Conservation (phyloP, 2,888 invertebrate species). For the Onchidella celtica region DNA sequence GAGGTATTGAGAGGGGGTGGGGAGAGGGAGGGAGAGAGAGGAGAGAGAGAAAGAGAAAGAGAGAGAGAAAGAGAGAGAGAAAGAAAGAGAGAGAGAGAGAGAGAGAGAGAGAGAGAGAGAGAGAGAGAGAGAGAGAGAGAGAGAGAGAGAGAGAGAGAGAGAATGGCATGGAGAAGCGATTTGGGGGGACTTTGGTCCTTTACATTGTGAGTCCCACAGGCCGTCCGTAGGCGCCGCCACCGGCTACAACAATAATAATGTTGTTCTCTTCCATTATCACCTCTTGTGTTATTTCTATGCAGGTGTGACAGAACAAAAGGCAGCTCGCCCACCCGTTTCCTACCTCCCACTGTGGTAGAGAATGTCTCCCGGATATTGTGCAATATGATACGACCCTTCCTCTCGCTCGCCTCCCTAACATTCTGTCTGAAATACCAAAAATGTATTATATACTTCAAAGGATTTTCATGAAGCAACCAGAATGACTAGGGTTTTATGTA, state of each 20-base stretch:
- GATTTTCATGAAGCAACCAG: too few relatives aligned
- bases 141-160: conserved; percentile 34
- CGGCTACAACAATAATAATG: neutral
- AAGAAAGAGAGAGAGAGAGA: neutral
- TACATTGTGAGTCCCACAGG: too few relatives aligned
- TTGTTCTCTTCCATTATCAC: neutral
- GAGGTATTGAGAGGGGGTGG: neutral
- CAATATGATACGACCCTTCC: neutral
- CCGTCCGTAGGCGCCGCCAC: neutral
- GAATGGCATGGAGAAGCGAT: neutral
- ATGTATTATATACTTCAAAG: too few relatives aligned
- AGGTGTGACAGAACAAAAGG: too few relatives aligned
- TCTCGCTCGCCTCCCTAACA: neutral
- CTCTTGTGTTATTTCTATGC: too few relatives aligned
- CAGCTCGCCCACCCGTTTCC: neutral
- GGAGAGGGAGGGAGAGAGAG: neutral
- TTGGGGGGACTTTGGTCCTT: too few relatives aligned
- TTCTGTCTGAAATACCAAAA: neutral
- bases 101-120: neutral
- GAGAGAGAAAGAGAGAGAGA: conserved; percentile 6
- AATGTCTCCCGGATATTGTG: neutral
- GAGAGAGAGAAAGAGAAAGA: conserved; percentile 15
- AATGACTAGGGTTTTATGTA: too few relatives aligned
- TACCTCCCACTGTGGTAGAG: neutral
- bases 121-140: neutral